Percentiles rank a stretch among this genome's conserved stretches.
Conservation (phyloP, 35 echinoderm and acorn worm genomes). For the Heliocidaris tuberculata region DNA sequence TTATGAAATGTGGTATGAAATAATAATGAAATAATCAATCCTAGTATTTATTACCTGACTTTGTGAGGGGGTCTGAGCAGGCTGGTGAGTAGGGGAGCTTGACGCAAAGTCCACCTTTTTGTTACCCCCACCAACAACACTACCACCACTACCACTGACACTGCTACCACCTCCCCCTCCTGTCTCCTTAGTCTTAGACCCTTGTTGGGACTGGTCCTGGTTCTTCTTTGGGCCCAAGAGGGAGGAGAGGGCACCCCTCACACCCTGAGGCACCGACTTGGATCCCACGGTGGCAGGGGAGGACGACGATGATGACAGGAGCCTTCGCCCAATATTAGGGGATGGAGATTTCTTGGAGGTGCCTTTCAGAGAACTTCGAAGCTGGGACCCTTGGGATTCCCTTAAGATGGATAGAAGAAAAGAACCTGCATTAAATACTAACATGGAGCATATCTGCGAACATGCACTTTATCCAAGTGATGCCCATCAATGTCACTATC, state of each 20-base stretch:
- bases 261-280: background rate
- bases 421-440: too few relatives aligned
- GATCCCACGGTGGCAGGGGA: background rate
- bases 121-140: background rate
- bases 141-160: background rate
- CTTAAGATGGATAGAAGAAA: background rate
- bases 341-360: slow-evolving; percentile 23
- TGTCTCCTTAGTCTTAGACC: slow-evolving; percentile 2
- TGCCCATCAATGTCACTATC: too few relatives aligned
- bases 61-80: background rate
- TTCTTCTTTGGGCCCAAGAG: slow-evolving; percentile 34
- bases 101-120: slow-evolving; percentile 37
- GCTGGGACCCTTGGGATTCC: background rate
- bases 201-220: slow-evolving; percentile 28
- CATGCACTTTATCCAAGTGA: too few relatives aligned
- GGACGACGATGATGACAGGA: background rate
- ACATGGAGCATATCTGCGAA: too few relatives aligned
- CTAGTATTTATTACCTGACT: background rate
- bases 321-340: slow-evolving; percentile 12
- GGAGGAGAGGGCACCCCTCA: slow-evolving; percentile 32
- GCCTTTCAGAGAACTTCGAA: background rate
- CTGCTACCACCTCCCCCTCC: background rate
- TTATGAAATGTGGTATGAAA: too few relatives aligned
- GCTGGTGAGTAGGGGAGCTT: background rate
- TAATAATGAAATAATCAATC: too few relatives aligned